These are phyloP conservation scores for Chaetura pelagica DNA, from an alignment of 2,113 vertebrate genomes.

Conservation along the genomic window DNA sequence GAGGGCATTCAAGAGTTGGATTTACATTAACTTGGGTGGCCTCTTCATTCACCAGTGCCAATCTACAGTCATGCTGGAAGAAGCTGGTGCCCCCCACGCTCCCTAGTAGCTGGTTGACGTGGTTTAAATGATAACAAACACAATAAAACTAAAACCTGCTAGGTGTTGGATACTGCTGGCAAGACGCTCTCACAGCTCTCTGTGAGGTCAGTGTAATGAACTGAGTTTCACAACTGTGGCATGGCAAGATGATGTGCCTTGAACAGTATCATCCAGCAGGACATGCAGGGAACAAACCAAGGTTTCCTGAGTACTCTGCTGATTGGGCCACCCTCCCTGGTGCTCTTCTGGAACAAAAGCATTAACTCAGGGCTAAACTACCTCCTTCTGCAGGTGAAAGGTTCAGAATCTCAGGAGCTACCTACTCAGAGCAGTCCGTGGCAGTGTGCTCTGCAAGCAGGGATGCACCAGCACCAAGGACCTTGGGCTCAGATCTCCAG, in stretches of 20 bases:
- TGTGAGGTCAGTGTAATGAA: neutral
- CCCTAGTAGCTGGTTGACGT: neutral
- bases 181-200: neutral
- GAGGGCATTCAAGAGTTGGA: neutral
- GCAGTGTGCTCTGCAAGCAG: neutral
- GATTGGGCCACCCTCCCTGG: no score
- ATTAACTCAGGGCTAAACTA: neutral
- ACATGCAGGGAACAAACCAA: neutral
- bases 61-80: neutral
- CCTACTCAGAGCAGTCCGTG: neutral
- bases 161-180: neutral
- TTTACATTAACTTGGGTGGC: neutral
- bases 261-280: neutral
- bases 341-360: neutral
- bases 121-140: neutral
- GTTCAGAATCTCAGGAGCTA: neutral
- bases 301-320: neutral
- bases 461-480: rapidly evolving
- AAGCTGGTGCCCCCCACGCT: neutral
- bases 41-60: neutral
- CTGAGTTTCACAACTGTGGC: neutral
- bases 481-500: no score
- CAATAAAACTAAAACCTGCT: neutral
- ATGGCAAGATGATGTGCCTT: neutral
- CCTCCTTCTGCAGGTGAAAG: neutral